These are phyloP conservation scores for Heterodera filipjevi DNA, from an alignment of 2,888 invertebrate species.

Conservation along the genomic window DNA sequence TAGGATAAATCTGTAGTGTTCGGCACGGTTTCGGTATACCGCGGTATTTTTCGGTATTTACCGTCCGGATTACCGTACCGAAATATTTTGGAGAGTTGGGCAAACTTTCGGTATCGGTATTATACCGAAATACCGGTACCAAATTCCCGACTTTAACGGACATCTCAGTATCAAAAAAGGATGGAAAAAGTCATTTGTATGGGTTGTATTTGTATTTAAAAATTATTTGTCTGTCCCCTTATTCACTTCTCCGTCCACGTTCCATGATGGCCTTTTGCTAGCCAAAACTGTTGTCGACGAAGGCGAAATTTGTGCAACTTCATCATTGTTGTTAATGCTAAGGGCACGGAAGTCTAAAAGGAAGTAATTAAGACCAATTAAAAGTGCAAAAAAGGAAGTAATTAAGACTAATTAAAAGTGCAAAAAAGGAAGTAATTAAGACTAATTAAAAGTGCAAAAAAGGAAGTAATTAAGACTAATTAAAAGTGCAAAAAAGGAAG, in stretches of 20 bases:
- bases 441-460: background rate
- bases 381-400: background rate
- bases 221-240: too few relatives aligned
- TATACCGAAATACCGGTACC: too few relatives aligned
- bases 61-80: too few relatives aligned
- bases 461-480: too few relatives aligned
- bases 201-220: too few relatives aligned
- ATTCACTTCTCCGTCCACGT: slow-evolving; percentile 11
- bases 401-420: background rate
- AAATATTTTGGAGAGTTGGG: too few relatives aligned
- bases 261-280: slow-evolving; percentile 26
- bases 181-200: too few relatives aligned
- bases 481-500: background rate
- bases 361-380: background rate
- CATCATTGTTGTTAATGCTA: background rate
- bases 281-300: slow-evolving; percentile 26
- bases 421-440: too few relatives aligned
- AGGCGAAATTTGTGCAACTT: slow-evolving; percentile 11
- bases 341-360: background rate
- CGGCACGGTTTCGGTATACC: too few relatives aligned
- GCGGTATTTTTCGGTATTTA: background rate
- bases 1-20: background rate
- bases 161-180: too few relatives aligned
- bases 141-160: too few relatives aligned
- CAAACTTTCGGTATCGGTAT: too few relatives aligned